A percentile compares a stretch with the other conserved stretches of the same genome.
Evolutionary conservation across 2,797 vertebrate genomes (phyloP).

Genomic region (Myoxocephalus aenaeus): DNA sequence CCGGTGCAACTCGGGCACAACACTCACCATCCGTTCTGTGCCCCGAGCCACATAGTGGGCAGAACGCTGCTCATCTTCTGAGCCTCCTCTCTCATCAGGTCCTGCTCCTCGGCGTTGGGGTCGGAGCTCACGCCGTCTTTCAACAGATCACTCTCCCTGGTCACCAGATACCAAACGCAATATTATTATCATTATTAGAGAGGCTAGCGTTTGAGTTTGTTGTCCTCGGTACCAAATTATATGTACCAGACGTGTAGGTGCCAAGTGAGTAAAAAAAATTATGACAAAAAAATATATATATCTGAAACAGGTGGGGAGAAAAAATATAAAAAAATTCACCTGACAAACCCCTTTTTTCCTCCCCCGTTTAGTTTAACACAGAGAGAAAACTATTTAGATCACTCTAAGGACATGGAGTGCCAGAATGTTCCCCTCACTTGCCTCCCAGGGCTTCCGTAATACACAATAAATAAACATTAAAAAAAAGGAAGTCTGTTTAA

Average conservation of each 20-base stretch:
- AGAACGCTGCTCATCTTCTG: slow-evolving; percentile 98
- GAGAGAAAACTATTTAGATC: neutral
- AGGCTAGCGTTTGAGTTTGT: neutral
- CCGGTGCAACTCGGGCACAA: neutral
- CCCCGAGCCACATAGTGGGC: slow-evolving; percentile 98
- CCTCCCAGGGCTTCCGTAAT: neutral
- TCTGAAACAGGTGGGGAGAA: too few relatives aligned
- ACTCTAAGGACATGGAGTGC: neutral
- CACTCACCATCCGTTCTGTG: slow-evolving; percentile 95
- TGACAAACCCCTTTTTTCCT: too few relatives aligned
- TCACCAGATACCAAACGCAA: neutral
- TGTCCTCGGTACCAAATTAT: too few relatives aligned
- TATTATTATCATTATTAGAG: too few relatives aligned
- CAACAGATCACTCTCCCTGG: slow-evolving; percentile 89
- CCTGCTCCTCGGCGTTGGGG: slow-evolving; percentile 89
- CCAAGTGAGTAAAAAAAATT: too few relatives aligned
- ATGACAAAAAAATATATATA: too few relatives aligned
- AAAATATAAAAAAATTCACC: too few relatives aligned
- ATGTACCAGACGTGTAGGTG: neutral
- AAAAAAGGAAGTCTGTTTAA: neutral
- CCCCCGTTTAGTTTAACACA: too few relatives aligned
- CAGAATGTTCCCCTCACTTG: neutral
- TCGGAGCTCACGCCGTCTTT: slow-evolving; percentile 89
- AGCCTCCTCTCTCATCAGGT: slow-evolving; percentile 95
- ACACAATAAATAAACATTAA: neutral